Evolutionary conservation across 2,888 invertebrate genomes (phyloP).

Genomic region (Mythimna loreyi): DNA sequence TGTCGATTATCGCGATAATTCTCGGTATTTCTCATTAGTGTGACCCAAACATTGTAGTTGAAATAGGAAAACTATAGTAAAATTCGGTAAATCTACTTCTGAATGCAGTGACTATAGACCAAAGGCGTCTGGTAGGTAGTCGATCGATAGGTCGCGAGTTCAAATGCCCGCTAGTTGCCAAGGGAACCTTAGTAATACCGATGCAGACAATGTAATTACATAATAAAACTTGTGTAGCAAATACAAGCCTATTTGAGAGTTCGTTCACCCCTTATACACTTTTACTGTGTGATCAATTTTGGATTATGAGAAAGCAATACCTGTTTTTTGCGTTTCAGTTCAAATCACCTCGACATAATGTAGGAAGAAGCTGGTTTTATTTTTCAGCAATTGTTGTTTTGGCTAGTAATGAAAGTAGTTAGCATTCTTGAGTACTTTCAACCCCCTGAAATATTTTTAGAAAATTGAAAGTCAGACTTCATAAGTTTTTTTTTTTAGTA

Average conservation of each 20-base stretch:
- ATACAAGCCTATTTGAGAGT: conserved; percentile 6
- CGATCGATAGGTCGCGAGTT: conserved; percentile 49
- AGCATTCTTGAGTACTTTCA: background rate
- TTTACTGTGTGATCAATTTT: background rate
- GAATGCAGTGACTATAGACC: background rate
- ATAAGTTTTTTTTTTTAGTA: no score
- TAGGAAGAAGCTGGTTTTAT: background rate
- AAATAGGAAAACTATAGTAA: no score
- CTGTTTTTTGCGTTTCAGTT: background rate
- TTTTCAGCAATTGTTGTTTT: background rate
- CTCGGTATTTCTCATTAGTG: no score
- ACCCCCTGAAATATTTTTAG: background rate
- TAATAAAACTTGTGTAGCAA: conserved; percentile 8
- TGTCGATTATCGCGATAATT: no score
- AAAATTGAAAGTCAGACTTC: background rate
- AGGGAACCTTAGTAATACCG: conserved; percentile 22
- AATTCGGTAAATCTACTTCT: background rate
- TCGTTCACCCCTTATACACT: background rate
- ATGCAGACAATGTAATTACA: conserved; percentile 11
- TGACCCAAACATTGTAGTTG: no score
- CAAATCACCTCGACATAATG: background rate
- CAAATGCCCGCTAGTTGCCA: conserved; percentile 26
- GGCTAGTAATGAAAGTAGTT: background rate
- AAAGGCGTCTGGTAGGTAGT: background rate
- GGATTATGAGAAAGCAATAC: background rate